These are phyloP conservation scores for Muscicapa striata DNA, from an alignment of 2,797 vertebrate species.

Conservation along the genomic window DNA sequence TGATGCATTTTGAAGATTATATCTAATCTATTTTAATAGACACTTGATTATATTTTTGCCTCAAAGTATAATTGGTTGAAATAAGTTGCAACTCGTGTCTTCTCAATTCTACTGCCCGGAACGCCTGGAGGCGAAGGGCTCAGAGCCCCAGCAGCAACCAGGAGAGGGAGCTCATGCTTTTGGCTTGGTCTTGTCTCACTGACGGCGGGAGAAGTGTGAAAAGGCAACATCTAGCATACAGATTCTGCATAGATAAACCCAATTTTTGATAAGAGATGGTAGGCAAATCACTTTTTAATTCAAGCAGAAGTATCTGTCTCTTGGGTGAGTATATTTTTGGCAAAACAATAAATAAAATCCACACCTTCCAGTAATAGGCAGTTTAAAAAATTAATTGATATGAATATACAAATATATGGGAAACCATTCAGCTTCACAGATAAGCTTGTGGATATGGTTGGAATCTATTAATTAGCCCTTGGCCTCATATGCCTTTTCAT, in stretches of 20 bases:
- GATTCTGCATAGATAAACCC: neutral
- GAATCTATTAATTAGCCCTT: constrained; percentile 47
- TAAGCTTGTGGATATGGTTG: neutral
- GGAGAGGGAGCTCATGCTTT: constrained; percentile 74
- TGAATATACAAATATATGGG: neutral
- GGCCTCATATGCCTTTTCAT: constrained; percentile 2
- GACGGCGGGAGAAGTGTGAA: rapidly evolving
- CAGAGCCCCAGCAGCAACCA: constrained; percentile 30
- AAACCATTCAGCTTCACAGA: neutral
- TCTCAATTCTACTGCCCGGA: rapidly evolving
- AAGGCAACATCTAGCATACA: rapidly evolving
- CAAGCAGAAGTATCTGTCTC: neutral
- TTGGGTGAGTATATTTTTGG: neutral
- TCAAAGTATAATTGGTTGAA: neutral
- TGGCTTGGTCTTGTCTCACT: neutral
- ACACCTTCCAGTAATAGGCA: neutral
- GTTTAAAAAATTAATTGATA: neutral
- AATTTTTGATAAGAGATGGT: neutral
- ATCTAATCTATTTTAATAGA: neutral
- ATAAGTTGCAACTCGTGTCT: neutral
- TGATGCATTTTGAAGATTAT: neutral
- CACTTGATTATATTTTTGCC: neutral
- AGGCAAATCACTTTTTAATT: neutral
- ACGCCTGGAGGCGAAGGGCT: neutral
- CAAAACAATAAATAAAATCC: constrained; percentile 28